These are phyloP conservation scores for Dipodomys spectabilis DNA, from an alignment of 2,113 vertebrate genomes.

Conservation along the genomic window DNA sequence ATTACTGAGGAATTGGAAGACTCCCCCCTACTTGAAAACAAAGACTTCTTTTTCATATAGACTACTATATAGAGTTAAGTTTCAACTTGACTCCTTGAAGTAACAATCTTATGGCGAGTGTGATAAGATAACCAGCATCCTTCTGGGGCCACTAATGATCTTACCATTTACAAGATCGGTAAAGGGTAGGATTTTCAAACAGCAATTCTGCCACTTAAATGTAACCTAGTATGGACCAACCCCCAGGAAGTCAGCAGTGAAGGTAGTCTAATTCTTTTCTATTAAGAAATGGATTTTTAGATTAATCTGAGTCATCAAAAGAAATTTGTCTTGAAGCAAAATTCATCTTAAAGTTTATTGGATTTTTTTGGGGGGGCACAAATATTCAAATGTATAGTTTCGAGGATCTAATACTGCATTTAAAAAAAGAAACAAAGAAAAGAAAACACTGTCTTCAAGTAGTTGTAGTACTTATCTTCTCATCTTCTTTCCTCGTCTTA, in stretches of 20 bases:
- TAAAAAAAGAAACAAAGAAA: background rate
- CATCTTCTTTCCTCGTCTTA: background rate
- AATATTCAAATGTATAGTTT: conserved; percentile 62
- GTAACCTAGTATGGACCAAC: conserved; percentile 82
- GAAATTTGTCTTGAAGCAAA: conserved; percentile 80
- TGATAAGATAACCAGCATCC: background rate
- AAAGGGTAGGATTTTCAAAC: conserved; percentile 82
- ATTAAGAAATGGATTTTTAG: conserved; percentile 84
- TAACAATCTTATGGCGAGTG: background rate
- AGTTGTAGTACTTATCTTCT: conserved; percentile 39
- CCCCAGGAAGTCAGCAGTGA: conserved; percentile 81
- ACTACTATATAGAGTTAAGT: conserved; percentile 32
- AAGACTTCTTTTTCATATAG: background rate
- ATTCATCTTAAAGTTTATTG: conserved; percentile 79
- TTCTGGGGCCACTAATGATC: conserved; percentile 41
- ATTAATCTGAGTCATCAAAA: conserved; percentile 84
- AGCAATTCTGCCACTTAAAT: conserved; percentile 74
- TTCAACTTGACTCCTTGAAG: conserved; percentile 73
- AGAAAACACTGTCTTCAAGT: background rate
- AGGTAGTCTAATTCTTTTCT: conserved; percentile 81
- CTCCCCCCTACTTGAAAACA: background rate
- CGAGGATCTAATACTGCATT: conserved; percentile 27
- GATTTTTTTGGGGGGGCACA: conserved; percentile 68
- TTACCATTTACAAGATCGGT: conserved; percentile 77
- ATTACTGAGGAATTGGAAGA: background rate